phyloP scores from a whole-genome alignment of 2,113 vertebrate species.

The Vulpes lagopus region DNA sequence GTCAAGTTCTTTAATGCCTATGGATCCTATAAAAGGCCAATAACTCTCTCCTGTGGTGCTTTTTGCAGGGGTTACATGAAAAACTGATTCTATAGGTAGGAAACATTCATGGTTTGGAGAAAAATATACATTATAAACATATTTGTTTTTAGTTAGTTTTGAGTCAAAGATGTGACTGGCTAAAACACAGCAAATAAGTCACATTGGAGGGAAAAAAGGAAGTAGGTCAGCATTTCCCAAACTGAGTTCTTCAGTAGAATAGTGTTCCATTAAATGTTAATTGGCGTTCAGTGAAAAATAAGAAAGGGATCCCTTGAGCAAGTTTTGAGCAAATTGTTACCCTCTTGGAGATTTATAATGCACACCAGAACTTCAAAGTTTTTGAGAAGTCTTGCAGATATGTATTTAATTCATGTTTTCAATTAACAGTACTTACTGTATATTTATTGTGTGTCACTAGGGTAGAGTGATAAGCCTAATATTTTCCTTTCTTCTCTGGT shows the following conservation, averaged over 20 bases:
- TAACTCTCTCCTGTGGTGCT: background rate
- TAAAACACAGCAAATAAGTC: background rate
- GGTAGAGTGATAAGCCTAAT: background rate
- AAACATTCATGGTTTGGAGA: background rate
- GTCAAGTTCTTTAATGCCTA: background rate
- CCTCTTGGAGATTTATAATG: background rate
- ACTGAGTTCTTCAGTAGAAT: background rate
- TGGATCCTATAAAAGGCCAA: background rate
- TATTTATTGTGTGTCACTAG: background rate
- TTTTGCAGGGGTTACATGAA: background rate
- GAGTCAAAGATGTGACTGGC: background rate
- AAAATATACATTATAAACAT: background rate
- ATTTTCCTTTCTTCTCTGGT: background rate
- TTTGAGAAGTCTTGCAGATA: background rate
- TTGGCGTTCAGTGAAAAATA: background rate
- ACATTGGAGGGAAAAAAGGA: background rate
- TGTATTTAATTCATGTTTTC: background rate
- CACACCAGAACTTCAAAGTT: background rate
- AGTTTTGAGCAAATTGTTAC: background rate
- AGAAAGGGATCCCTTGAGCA: background rate
- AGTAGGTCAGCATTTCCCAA: background rate
- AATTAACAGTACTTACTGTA: background rate
- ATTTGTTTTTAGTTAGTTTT: constrained; percentile 50
- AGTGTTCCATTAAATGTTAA: background rate
- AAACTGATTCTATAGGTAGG: background rate